Conservation (phyloP, 1,140 invertebrate genomes). For the Globodera rostochiensis region DNA sequence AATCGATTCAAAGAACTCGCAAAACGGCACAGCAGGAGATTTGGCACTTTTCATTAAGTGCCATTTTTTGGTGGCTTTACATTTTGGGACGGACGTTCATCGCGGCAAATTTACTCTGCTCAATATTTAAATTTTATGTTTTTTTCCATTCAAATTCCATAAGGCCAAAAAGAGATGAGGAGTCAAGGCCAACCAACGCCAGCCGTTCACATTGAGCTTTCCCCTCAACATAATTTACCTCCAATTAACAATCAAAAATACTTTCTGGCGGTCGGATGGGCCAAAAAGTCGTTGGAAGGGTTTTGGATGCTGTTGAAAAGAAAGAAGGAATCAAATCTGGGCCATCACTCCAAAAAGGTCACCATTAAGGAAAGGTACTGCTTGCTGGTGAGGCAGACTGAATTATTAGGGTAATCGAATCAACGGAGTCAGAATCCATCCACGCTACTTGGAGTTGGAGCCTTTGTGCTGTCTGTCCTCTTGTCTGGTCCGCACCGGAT, state of each 20-base stretch:
- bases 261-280: not conserved
- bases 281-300: not conserved
- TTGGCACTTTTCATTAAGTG: too few species aligned
- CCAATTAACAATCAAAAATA: not conserved
- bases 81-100: too few species aligned
- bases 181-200: too few species aligned
- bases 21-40: too few species aligned
- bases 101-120: too few species aligned
- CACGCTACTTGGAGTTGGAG: slow-evolving; percentile 31
- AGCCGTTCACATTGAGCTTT: not conserved
- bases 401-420: not conserved
- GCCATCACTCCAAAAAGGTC: not conserved
- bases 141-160: too few species aligned
- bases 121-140: too few species aligned
- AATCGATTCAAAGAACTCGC: too few species aligned
- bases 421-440: slow-evolving; percentile 18
- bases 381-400: not conserved
- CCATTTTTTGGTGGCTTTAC: too few species aligned
- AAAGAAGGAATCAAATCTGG: too few species aligned
- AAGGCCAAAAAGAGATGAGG: too few species aligned
- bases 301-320: not conserved
- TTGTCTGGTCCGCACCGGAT: slow-evolving; percentile 27
- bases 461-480: slow-evolving; percentile 36
- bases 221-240: not conserved
- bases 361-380: not conserved